A percentile compares a stretch with the other conserved stretches of the same genome.
These are phyloP conservation scores for Agrotis puta DNA, from an alignment of 2,888 invertebrate species.

Conservation along the genomic window DNA sequence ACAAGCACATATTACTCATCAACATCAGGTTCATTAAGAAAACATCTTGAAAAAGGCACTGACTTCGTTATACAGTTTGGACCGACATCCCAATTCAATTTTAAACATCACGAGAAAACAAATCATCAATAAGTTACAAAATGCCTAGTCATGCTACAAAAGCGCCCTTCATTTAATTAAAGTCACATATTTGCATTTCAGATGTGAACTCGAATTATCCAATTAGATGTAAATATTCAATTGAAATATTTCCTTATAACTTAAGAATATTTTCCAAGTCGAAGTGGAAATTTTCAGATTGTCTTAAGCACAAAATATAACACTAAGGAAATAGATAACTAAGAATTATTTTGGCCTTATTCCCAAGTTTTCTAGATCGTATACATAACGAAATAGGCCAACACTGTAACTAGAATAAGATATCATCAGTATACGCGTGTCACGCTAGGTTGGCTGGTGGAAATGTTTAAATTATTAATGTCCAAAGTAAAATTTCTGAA, in stretches of 20 bases:
- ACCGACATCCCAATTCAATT: not conserved
- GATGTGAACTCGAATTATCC: conserved; percentile 10
- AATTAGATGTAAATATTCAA: conserved; percentile 35
- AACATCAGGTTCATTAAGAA: not conserved
- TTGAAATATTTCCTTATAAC: conserved; percentile 18
- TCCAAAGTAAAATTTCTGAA: not conserved
- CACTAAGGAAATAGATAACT: conserved; percentile 18
- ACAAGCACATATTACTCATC: conserved; percentile 25
- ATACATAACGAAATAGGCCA: conserved; percentile 32
- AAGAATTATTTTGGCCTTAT: conserved; percentile 31
- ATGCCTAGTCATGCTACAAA: not conserved
- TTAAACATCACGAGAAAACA: conserved; percentile 4
- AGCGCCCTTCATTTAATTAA: conserved; percentile 31
- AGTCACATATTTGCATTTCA: conserved; percentile 28
- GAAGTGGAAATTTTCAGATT: not conserved
- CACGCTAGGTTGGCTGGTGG: not conserved
- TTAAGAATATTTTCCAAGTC: conserved; percentile 20
- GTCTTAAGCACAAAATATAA: conserved; percentile 33
- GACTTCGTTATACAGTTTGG: not conserved
- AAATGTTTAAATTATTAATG: not conserved
- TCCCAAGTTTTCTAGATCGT: conserved; percentile 47
- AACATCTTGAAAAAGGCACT: not conserved
- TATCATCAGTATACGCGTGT: conserved; percentile 7
- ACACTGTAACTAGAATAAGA: conserved; percentile 12
- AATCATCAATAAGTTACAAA: not conserved